phyloP scores from a whole-genome alignment of 1,140 invertebrate species.

The Zophobas morio region DNA sequence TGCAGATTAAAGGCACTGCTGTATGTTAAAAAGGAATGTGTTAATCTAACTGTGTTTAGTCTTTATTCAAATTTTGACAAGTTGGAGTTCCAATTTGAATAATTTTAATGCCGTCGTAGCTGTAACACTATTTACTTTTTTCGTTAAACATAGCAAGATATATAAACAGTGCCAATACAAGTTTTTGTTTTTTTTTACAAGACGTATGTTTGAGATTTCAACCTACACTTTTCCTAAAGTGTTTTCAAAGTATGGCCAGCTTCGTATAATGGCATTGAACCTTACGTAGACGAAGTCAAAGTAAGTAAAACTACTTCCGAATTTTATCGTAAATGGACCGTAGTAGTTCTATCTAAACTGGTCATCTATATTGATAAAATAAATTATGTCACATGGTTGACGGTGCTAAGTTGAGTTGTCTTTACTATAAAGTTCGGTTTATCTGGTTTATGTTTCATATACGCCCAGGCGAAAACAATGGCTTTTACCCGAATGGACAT shows the following conservation, averaged over 20 bases:
- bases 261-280: too few species aligned
- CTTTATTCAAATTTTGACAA: not conserved
- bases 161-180: too few species aligned
- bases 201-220: too few species aligned
- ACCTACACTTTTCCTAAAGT: too few species aligned
- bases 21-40: conserved; percentile 3
- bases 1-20: conserved; percentile 13
- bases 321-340: not conserved
- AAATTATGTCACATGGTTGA: conserved; percentile 24
- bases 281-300: too few species aligned
- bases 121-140: too few species aligned
- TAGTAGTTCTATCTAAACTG: not conserved
- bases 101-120: too few species aligned
- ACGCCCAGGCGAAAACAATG: conserved; percentile 34
- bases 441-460: conserved; percentile 48
- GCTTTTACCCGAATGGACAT: conserved; percentile 38
- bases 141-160: too few species aligned
- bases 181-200: too few species aligned
- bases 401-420: conserved; percentile 20
- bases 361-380: conserved; percentile 18
- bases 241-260: too few species aligned
- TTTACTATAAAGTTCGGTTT: conserved; percentile 46
- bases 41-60: not conserved
- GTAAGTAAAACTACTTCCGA: not conserved
- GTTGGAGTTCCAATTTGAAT: too few species aligned